Conservation (phyloP, 2,797 vertebrate genomes). For the Leptodactylus fallax region DNA sequence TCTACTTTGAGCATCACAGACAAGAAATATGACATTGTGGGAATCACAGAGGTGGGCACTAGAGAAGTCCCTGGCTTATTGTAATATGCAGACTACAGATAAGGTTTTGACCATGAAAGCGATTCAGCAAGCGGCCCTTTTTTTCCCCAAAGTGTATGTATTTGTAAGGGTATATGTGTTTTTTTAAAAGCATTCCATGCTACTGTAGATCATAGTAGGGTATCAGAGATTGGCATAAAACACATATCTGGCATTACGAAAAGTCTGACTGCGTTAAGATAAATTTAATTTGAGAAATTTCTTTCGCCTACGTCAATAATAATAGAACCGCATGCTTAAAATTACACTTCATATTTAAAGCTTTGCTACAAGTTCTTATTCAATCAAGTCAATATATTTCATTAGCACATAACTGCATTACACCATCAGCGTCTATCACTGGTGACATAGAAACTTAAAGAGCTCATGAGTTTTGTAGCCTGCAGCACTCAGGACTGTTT, state of each 20-base stretch:
- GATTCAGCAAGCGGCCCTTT: too few species aligned
- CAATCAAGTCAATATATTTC: slow-evolving; percentile 67
- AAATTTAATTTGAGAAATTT: slow-evolving; percentile 68
- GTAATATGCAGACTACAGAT: too few species aligned
- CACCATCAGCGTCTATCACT: not conserved
- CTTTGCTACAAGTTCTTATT: slow-evolving; percentile 70
- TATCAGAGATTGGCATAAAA: not conserved
- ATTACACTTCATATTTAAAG: slow-evolving; percentile 66
- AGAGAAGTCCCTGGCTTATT: too few species aligned
- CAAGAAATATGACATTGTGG: too few species aligned
- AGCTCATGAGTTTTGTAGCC: not conserved
- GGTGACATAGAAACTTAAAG: not conserved
- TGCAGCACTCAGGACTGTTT: not conserved
- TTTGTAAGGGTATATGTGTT: too few species aligned
- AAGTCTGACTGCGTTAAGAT: slow-evolving; percentile 57
- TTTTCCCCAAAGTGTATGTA: too few species aligned
- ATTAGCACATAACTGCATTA: slow-evolving; percentile 65
- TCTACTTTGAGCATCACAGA: too few species aligned
- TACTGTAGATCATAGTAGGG: not conserved
- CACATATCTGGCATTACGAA: not conserved
- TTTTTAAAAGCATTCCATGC: too few species aligned
- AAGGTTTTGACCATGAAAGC: too few species aligned
- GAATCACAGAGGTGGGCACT: too few species aligned
- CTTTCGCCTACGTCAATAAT: slow-evolving; percentile 64
- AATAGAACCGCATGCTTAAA: slow-evolving; percentile 66